Evolutionary conservation across 2,888 invertebrate genomes (phyloP).

Genomic region (Drosophila demipolita): DNA sequence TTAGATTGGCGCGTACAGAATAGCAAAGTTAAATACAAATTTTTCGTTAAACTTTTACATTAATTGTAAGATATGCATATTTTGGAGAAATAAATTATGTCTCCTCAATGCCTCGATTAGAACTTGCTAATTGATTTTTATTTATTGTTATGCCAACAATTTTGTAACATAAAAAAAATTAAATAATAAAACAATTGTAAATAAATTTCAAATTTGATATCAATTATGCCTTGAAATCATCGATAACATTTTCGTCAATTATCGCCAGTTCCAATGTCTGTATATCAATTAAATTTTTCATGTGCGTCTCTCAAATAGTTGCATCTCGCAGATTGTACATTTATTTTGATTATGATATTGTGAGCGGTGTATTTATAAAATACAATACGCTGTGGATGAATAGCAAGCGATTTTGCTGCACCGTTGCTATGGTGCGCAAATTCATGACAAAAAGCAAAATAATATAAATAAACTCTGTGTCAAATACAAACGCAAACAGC

Average conservation of each 20-base stretch:
- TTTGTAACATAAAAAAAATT: background rate
- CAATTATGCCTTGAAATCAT: background rate
- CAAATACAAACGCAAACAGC: slow-evolving; percentile 11
- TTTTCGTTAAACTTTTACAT: background rate
- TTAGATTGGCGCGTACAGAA: background rate
- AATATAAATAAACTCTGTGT: slow-evolving; percentile 3
- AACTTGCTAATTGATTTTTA: background rate
- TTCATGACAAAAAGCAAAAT: background rate
- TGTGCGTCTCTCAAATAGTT: slow-evolving; percentile 7
- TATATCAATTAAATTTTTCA: slow-evolving; percentile 30
- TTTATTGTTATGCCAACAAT: background rate
- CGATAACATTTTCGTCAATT: background rate
- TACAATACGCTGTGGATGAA: background rate
- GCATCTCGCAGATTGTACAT: slow-evolving; percentile 3
- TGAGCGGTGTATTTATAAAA: background rate
- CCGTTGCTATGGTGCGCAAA: slow-evolving; percentile 15
- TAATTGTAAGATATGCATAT: background rate
- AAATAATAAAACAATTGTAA: background rate
- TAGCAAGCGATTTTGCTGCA: slow-evolving; percentile 1
- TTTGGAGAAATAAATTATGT: background rate
- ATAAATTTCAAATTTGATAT: background rate
- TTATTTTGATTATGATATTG: slow-evolving; percentile 1
- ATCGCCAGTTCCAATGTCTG: slow-evolving; percentile 12
- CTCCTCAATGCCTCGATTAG: background rate
- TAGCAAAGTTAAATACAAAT: background rate